These are phyloP conservation scores for Maniola hyperantus DNA, from an alignment of 2,888 invertebrate genomes.

Conservation along the genomic window DNA sequence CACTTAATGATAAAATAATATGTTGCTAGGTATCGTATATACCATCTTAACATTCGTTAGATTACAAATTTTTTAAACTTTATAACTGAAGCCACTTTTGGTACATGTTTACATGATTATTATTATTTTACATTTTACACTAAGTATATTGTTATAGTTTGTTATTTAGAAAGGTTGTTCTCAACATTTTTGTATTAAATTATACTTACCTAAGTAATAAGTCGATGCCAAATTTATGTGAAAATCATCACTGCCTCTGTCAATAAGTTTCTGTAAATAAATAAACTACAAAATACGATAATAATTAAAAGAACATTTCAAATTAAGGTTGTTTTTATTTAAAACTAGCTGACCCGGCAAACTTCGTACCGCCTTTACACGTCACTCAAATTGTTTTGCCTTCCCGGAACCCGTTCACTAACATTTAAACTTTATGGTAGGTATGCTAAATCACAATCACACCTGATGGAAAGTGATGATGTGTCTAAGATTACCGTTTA, in stretches of 20 bases:
- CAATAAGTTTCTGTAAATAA: conserved; percentile 38
- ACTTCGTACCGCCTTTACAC: too few species aligned
- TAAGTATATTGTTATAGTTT: background rate
- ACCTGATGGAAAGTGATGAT: too few species aligned
- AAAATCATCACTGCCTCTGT: conserved; percentile 36
- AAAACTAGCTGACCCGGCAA: too few species aligned
- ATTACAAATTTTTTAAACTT: conserved; percentile 3
- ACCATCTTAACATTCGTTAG: too few species aligned
- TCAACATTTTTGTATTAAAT: conserved; percentile 15
- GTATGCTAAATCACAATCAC: background rate
- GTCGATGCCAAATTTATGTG: conserved; percentile 32
- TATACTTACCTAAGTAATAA: too few species aligned
- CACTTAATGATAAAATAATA: background rate
- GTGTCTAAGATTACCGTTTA: too few species aligned
- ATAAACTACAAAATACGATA: conserved; percentile 30
- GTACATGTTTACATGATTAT: conserved; percentile 15
- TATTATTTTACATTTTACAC: conserved; percentile 21
- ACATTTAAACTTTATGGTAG: too few species aligned
- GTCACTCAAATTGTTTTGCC: too few species aligned
- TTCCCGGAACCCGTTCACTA: too few species aligned
- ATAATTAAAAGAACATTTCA: conserved; percentile 27
- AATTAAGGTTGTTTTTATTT: conserved; percentile 14
- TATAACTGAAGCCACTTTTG: conserved; percentile 8
- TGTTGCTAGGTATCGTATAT: too few species aligned
- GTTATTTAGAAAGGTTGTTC: conserved; percentile 12